These are phyloP conservation scores for Raphicerus campestris DNA, from an alignment of 2,113 vertebrate species.

Conservation along the genomic window DNA sequence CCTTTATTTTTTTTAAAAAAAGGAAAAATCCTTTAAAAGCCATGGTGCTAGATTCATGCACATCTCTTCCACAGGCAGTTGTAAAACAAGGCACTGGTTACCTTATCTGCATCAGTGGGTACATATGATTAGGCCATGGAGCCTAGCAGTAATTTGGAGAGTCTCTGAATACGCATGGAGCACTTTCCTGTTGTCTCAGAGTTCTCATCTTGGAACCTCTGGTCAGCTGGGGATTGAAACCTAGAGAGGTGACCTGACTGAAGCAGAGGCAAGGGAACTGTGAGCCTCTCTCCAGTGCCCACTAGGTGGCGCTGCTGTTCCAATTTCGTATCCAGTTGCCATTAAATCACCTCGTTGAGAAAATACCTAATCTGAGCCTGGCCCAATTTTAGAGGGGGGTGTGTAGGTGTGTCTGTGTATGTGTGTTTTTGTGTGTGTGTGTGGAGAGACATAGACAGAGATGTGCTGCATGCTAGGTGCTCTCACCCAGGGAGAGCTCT, in stretches of 20 bases:
- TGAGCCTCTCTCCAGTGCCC: not conserved
- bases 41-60: not conserved
- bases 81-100: not conserved
- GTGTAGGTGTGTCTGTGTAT: not conserved
- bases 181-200: not conserved
- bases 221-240: not conserved
- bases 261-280: not conserved
- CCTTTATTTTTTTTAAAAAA: not conserved
- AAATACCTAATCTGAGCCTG: not conserved
- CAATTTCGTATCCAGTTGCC: not conserved
- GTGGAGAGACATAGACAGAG: not conserved
- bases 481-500: not conserved
- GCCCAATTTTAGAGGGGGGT: not conserved
- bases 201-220: not conserved
- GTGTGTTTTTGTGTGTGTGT: not conserved
- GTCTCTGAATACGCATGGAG: not conserved
- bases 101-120: not conserved
- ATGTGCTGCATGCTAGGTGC: not conserved
- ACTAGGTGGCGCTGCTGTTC: slow-evolving; percentile 54
- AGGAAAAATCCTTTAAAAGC: not conserved
- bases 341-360: not conserved
- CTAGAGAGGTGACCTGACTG: not conserved
- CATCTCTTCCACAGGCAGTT: not conserved
- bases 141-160: not conserved
- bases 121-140: not conserved